phyloP scores from a whole-genome alignment of 1,140 invertebrate species.

The Ostrea denselamellosa region DNA sequence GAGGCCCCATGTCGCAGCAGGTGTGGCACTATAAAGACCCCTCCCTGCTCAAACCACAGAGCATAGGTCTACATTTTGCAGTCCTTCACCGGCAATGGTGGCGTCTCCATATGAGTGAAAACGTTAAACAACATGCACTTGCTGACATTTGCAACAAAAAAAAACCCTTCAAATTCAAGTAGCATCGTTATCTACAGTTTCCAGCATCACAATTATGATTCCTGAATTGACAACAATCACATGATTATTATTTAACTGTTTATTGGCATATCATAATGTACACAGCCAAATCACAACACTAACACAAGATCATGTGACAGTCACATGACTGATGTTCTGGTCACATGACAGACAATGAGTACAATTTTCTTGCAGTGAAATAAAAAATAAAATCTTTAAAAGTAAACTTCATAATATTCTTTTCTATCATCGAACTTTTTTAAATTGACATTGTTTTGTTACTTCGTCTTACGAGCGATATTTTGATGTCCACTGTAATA shows the following conservation, averaged over 20 bases:
- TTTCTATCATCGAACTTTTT: background rate
- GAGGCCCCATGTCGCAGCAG: no score
- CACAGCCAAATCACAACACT: conserved; percentile 36
- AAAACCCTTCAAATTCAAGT: no score
- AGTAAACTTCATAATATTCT: background rate
- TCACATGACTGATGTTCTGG: conserved; percentile 18
- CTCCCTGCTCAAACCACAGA: no score
- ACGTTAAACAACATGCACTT: no score
- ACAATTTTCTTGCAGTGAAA: conserved; percentile 34
- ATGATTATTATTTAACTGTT: conserved; percentile 20
- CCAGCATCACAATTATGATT: background rate
- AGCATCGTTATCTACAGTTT: no score
- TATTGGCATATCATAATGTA: conserved; percentile 37
- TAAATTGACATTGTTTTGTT: background rate
- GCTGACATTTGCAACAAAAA: no score
- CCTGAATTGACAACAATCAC: background rate
- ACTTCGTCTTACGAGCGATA: background rate
- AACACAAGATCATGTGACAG: conserved; percentile 25
- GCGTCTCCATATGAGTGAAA: no score
- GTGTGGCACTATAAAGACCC: no score
- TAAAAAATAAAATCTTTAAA: conserved; percentile 1
- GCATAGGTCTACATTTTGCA: no score
- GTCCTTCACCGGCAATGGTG: no score
- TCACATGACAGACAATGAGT: conserved; percentile 37
- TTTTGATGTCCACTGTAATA: background rate